Evolutionary conservation across 1,140 invertebrate genomes (phyloP).

Genomic region (Muscidifurax raptorellus): DNA sequence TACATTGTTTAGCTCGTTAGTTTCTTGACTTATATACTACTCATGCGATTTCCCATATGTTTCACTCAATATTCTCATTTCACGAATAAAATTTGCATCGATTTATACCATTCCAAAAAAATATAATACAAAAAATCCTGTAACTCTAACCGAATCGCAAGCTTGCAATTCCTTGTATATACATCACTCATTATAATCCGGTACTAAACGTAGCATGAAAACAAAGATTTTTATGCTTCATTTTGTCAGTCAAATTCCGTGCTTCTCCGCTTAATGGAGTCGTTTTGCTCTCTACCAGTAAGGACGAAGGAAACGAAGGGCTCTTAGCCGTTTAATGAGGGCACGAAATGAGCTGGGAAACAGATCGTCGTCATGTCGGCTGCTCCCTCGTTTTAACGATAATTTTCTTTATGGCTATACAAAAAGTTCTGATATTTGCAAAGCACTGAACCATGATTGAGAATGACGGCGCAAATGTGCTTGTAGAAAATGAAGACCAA

Average conservation of each 20-base stretch:
- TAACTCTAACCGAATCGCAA: too few species aligned
- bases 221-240: not conserved
- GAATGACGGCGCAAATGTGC: too few species aligned
- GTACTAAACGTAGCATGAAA: too few species aligned
- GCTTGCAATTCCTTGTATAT: too few species aligned
- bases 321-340: not conserved
- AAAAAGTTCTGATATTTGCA: not conserved
- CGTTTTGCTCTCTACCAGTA: not conserved
- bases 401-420: not conserved
- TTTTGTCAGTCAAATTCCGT: not conserved
- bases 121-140: not conserved
- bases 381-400: not conserved
- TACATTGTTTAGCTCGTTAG: not conserved
- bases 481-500: too few species aligned
- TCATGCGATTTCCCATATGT: not conserved
- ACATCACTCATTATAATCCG: too few species aligned
- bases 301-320: not conserved
- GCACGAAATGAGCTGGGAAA: not conserved
- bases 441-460: not conserved
- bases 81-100: too few species aligned
- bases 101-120: not conserved
- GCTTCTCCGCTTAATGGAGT: not conserved
- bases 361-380: not conserved
- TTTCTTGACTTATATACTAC: not conserved
- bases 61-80: too few species aligned